phyloP scores from a whole-genome alignment of 2,113 vertebrate species.

The Tachysurus fulvidraco region DNA sequence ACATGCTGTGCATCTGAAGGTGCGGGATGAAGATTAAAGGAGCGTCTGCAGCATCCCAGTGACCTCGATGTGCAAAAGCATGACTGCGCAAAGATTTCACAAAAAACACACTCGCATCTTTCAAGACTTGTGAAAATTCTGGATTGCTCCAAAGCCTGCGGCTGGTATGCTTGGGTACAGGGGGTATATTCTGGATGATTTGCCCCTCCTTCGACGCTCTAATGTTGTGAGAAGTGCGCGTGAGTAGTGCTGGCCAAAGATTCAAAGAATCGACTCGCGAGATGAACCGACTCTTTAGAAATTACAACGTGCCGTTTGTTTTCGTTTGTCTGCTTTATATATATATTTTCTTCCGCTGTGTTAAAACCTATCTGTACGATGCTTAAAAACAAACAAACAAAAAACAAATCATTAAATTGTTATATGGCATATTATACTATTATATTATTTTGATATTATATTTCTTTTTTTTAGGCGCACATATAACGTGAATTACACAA shows the following conservation, averaged over 20 bases:
- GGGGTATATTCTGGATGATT: background rate
- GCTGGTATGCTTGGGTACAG: background rate
- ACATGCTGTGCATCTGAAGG: background rate
- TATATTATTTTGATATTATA: background rate
- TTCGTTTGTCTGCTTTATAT: too few relatives aligned
- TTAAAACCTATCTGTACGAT: background rate
- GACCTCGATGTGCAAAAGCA: constrained; percentile 30
- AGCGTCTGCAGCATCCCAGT: constrained; percentile 41
- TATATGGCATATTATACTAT: too few relatives aligned
- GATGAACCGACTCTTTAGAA: background rate
- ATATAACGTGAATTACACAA: background rate
- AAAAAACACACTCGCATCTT: background rate
- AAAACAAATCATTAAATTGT: background rate
- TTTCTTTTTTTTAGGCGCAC: background rate
- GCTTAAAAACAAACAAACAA: background rate
- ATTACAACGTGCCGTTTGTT: background rate
- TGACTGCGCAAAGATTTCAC: constrained; percentile 3
- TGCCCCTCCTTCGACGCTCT: background rate
- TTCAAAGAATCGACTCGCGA: background rate
- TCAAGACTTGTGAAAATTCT: too few relatives aligned
- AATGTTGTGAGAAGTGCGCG: background rate
- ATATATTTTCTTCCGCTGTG: too few relatives aligned
- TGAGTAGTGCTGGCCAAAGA: background rate
- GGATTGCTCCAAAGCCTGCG: background rate
- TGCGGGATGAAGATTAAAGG: constrained; percentile 3